Evolutionary conservation across 2,113 vertebrate species (phyloP).

Genomic region (Rhizomys pruinosus): DNA sequence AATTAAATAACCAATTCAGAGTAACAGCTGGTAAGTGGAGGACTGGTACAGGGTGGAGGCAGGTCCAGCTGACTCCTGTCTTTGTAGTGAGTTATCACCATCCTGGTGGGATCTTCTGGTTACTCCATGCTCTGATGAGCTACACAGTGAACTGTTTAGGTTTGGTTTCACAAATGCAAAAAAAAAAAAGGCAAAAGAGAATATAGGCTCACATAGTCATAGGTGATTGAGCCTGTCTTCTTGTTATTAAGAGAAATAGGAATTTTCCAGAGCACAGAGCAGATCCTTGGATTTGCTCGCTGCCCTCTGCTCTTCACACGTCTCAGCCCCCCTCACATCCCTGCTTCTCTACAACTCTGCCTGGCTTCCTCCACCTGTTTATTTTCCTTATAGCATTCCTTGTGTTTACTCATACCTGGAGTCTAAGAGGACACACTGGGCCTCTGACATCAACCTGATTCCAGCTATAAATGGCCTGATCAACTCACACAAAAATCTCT

Average conservation of each 20-base stretch:
- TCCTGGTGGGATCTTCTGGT: neutral
- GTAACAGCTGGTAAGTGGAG: neutral
- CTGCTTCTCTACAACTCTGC: neutral
- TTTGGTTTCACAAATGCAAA: neutral
- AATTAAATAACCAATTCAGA: neutral
- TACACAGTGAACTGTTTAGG: neutral
- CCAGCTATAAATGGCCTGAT: neutral
- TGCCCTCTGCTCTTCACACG: neutral
- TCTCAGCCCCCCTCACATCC: neutral
- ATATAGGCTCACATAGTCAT: neutral
- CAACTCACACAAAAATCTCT: neutral
- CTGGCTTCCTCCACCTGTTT: neutral
- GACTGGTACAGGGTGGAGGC: neutral
- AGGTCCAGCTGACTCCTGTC: neutral
- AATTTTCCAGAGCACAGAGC: neutral
- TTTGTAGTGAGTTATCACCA: neutral
- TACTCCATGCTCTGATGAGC: neutral
- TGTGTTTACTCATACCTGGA: neutral
- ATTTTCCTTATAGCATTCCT: neutral
- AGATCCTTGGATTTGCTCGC: neutral
- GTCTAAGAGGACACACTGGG: neutral
- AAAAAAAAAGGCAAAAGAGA: neutral
- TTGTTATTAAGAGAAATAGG: neutral
- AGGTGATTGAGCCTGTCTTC: neutral
- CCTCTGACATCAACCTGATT: neutral